A percentile compares a stretch with the other conserved stretches of the same genome.
These are phyloP conservation scores for Propithecus perrieri DNA, from an alignment of 2,797 vertebrate species.

Conservation along the genomic window DNA sequence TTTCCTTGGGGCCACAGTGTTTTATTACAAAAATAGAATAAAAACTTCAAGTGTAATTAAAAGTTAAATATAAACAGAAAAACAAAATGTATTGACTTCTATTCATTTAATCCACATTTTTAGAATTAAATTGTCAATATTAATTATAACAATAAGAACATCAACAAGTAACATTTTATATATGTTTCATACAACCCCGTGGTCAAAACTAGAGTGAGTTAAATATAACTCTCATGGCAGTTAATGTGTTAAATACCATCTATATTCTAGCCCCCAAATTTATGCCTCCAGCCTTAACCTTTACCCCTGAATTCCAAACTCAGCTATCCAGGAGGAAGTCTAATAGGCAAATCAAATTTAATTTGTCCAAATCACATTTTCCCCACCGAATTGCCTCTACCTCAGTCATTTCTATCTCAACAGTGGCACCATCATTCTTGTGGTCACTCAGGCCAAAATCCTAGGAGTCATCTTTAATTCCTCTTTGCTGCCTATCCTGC, in stretches of 20 bases:
- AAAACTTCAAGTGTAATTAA: too few species aligned
- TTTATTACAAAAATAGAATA: too few species aligned
- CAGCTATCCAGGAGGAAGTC: not conserved
- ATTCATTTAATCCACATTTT: too few species aligned
- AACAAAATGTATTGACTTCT: too few species aligned
- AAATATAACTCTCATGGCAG: too few species aligned
- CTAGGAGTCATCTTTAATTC: not conserved
- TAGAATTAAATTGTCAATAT: too few species aligned
- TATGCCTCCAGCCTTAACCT: not conserved
- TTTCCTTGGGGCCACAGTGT: too few species aligned
- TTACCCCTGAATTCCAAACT: not conserved
- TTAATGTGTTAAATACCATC: not conserved
- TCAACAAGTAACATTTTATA: too few species aligned
- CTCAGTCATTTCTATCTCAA: not conserved
- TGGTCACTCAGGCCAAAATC: not conserved
- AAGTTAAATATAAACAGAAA: too few species aligned
- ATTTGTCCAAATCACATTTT: not conserved
- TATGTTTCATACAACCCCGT: too few species aligned
- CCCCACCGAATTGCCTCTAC: not conserved
- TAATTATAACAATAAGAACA: too few species aligned
- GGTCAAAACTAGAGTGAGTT: too few species aligned
- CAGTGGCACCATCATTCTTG: fast-evolving
- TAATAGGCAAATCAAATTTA: not conserved
- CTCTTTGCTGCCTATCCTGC: not conserved
- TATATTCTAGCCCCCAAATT: not conserved